Base-by-base conservation (phyloP, 2,113 vertebrate species). In the Lontra canadensis region DNA sequence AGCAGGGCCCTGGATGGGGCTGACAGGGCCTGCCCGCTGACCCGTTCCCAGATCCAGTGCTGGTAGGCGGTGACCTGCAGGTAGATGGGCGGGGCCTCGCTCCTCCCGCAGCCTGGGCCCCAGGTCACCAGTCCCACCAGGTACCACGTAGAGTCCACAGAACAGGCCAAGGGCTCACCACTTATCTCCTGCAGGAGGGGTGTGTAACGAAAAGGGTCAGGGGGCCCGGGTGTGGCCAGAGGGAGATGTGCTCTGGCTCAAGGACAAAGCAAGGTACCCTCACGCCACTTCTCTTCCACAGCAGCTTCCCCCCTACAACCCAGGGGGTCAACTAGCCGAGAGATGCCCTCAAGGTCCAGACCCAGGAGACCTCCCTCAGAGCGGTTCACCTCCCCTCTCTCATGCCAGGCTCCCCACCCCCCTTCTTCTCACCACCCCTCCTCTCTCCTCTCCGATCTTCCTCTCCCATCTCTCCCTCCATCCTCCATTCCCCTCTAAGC, bases 111-210 rank as follows among this genome's bases (percentile, higher is more conserved):
- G 81, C 97, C 97, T 0, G 95, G n/a, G 17, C 96, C 94, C 97
- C 97, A 97, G 92, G 94, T 98, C 76, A 88, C 61, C 82, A 96
- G 0, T 1, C 97, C 97, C n/a, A 93, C 84, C 57, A 98, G 92
- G 94, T 96, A 80, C 76, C 97, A 96, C 0, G 20, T 57, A 10
- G 9, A 10, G 9, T 55, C 80, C 11, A 39, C 36, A 7, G 52
- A 29, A 55, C 97, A 98, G 92, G 39, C 55, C 84, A 97, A 61
- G 23, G 97, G 97, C 59, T 98, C 95, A 0, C 96, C 97, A 0
- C 93, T 81, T 1, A 7, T 1, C 83, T 98, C 98, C 97, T 97
- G 90, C 0, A 1, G 80, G 25, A n/a, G 47, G 23, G 83, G 57
- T 8, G 20, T 6, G 4, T 29, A 31, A 71, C 36, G 44, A 34